These are phyloP conservation scores for Eretmocerus hayati DNA, from an alignment of 2,888 invertebrate species.

Conservation along the genomic window DNA sequence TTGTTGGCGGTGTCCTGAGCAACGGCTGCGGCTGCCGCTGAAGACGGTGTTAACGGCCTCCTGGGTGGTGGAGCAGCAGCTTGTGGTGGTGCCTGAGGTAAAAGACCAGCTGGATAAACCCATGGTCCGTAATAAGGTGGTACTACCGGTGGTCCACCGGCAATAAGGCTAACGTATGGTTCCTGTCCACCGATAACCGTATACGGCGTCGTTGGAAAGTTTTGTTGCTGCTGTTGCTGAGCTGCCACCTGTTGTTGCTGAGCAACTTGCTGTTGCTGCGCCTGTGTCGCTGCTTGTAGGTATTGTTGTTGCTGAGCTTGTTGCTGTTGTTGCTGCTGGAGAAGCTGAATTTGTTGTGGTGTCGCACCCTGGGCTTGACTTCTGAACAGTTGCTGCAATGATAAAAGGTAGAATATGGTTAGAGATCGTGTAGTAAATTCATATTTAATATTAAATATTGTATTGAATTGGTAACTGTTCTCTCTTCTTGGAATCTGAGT, in stretches of 20 bases:
- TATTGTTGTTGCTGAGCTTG: slow-evolving; percentile 55
- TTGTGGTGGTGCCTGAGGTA: slow-evolving; percentile 57
- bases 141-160: slow-evolving; percentile 60
- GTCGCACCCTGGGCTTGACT: slow-evolving; percentile 64
- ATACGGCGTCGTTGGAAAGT: slow-evolving; percentile 76
- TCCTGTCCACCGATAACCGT: slow-evolving; percentile 78
- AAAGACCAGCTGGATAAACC: slow-evolving; percentile 81
- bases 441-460: no score
- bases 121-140: slow-evolving; percentile 93
- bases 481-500: no score
- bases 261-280: slow-evolving; percentile 69
- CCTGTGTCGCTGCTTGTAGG: slow-evolving; percentile 57
- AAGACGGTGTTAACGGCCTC: slow-evolving; percentile 71
- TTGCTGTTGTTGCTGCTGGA: slow-evolving; percentile 60
- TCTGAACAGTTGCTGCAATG: slow-evolving; percentile 76
- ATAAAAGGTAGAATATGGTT: background rate
- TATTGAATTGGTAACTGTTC: no score
- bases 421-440: no score
- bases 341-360: slow-evolving; percentile 60
- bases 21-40: slow-evolving; percentile 63
- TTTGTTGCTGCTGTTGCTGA: slow-evolving; percentile 66
- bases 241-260: slow-evolving; percentile 63
- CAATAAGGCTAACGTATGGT: slow-evolving; percentile 77
- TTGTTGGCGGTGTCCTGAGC: slow-evolving; percentile 50
- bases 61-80: slow-evolving; percentile 54